These are phyloP conservation scores for Rhinophrynus dorsalis DNA, from an alignment of 2,797 vertebrate genomes.

Conservation along the genomic window DNA sequence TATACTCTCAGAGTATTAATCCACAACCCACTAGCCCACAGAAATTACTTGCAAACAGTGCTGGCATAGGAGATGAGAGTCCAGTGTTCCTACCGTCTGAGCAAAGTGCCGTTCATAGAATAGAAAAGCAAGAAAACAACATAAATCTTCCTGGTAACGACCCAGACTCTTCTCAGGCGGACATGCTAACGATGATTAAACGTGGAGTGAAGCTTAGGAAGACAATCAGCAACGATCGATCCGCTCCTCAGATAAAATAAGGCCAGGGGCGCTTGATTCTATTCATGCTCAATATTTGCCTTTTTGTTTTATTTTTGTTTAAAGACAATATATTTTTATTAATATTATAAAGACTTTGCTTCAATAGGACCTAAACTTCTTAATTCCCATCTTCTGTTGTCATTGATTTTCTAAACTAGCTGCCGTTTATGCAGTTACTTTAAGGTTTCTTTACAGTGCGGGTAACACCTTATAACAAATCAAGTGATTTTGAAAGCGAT, in stretches of 20 bases:
- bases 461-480: too few species aligned
- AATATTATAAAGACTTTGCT: constrained; percentile 17
- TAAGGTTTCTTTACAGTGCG: too few species aligned
- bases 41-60: background rate
- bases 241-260: constrained; percentile 63
- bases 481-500: too few species aligned
- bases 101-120: background rate
- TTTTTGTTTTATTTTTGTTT: background rate
- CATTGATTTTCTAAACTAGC: background rate
- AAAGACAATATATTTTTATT: constrained; percentile 26
- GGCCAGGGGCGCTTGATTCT: background rate
- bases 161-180: constrained; percentile 20
- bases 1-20: constrained; percentile 23
- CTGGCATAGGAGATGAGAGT: background rate
- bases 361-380: constrained; percentile 14
- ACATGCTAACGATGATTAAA: constrained; percentile 72
- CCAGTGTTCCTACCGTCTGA: background rate
- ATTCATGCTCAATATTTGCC: background rate
- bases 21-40: constrained; percentile 5
- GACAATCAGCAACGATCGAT: constrained; percentile 76
- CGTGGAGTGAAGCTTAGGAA: constrained; percentile 68
- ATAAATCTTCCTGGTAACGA: background rate
- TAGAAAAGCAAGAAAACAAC: background rate
- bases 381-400: background rate
- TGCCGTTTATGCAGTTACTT: background rate